Conservation (phyloP, 2,113 vertebrate genomes). For the Cacatua alba region DNA sequence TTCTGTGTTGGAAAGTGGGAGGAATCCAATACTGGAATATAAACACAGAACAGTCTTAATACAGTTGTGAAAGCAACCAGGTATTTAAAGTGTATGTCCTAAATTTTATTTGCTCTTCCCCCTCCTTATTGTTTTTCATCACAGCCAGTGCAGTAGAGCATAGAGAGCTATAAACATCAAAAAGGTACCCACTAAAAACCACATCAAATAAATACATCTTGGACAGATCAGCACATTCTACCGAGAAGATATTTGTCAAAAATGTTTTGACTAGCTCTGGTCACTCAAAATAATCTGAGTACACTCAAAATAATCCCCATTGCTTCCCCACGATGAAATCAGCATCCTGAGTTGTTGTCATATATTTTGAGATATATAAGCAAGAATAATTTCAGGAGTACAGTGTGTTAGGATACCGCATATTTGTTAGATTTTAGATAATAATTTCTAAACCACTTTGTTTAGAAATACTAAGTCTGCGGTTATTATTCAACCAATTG, state of each 20-base stretch:
- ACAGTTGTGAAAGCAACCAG: background rate
- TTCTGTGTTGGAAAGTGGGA: background rate
- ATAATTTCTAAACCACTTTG: background rate
- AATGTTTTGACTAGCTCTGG: background rate
- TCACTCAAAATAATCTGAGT: background rate
- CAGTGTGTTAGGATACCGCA: background rate
- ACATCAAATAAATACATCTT: background rate
- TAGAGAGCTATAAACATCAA: background rate
- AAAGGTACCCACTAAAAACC: background rate
- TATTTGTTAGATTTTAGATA: background rate
- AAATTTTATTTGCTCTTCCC: background rate
- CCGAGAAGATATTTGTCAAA: background rate
- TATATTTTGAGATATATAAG: background rate
- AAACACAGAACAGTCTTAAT: background rate
- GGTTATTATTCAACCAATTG: background rate
- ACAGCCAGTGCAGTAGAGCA: background rate
- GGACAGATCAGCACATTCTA: background rate
- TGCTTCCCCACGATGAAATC: background rate
- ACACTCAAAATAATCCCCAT: background rate
- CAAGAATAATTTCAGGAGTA: background rate
- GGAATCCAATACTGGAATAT: background rate
- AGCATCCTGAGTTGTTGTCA: background rate
- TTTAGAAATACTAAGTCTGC: background rate
- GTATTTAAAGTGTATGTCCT: background rate
- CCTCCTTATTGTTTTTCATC: background rate